Evolutionary conservation across 2,797 vertebrate species (phyloP), one percentile per base, ranked within the genome.

Genomic region (Bovichtus diacanthus): DNA sequence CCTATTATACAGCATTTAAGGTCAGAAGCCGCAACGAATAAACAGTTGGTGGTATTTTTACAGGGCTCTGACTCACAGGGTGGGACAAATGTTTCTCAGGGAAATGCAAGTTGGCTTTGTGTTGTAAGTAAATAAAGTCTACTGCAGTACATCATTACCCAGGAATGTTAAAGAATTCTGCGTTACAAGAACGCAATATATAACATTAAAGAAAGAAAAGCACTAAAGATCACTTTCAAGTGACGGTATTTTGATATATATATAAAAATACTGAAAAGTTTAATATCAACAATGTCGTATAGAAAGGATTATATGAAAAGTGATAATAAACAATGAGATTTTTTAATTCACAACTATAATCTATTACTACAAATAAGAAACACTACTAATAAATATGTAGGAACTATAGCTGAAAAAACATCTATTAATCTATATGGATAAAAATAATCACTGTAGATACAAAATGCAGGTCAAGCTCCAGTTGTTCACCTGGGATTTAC

Each of bases 1-100:
- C 65, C 39, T 19, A 12, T 41, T 47, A 19, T 36, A 1, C 50
- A 53, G 39, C 51, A 41, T 43, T 58, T 25, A 46, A 66, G 58
- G 62, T 46, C 63, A 44, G 49, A 41, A 67, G 56, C 60, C 4
- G 3, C 61, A 63, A 46, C 21, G 23, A 36, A 67, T 72, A 73
- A 83, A 71, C 73, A 88, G 68, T 43, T 87, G 69, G 41, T 51
- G 12, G 39, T 53, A 9, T 69, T 69, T 85, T 79, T 77, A 55
- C 39, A 36, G 27, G 12, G 9, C 51, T 49, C 15, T 87, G 85
- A 87, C 64, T 89, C 75, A 87, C 0, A 62, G 63, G 68, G 70
- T 41, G 59, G 47, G 47, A 78, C 61, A 50, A 56, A 50, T 50
- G 23, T 55, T 62, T 74, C 59, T 70, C 55, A 59, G 38, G 27